Percentiles rank a stretch among this genome's conserved stretches.
Evolutionary conservation across 2,113 vertebrate species (phyloP).

Genomic region (Neogale vison): DNA sequence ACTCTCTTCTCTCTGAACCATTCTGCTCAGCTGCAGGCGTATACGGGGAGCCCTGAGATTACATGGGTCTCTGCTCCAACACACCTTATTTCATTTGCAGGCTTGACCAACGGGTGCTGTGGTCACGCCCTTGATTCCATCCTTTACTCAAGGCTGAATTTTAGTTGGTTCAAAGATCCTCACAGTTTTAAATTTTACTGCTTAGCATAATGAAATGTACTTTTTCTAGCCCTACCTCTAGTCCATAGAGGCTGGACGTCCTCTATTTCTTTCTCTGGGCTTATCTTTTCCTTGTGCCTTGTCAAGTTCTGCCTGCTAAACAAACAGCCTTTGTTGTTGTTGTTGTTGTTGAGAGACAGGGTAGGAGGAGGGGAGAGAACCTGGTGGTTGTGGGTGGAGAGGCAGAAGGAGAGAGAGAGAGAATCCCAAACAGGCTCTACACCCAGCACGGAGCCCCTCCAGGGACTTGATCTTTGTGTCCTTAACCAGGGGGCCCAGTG

Average conservation of each 20-base stretch:
- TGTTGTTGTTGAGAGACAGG: background rate
- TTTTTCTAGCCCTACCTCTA: background rate
- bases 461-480: too few relatives aligned
- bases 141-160: background rate
- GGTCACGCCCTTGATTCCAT: background rate
- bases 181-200: background rate
- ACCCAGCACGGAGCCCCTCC: too few relatives aligned
- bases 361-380: too few relatives aligned
- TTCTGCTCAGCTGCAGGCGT: background rate
- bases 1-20: background rate
- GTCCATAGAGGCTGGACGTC: background rate
- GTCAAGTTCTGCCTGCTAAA: background rate
- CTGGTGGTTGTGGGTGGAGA: background rate
- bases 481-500: background rate
- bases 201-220: background rate
- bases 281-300: background rate
- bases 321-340: background rate
- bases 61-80: background rate
- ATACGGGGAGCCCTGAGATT: background rate
- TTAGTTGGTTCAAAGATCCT: background rate
- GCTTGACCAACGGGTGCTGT: background rate
- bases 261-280: background rate
- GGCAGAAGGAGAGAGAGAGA: background rate
- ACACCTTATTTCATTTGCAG: background rate
- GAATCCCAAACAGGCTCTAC: background rate